Conservation (phyloP, 2,888 invertebrate genomes). For the Stenchaetothrips biformis region DNA sequence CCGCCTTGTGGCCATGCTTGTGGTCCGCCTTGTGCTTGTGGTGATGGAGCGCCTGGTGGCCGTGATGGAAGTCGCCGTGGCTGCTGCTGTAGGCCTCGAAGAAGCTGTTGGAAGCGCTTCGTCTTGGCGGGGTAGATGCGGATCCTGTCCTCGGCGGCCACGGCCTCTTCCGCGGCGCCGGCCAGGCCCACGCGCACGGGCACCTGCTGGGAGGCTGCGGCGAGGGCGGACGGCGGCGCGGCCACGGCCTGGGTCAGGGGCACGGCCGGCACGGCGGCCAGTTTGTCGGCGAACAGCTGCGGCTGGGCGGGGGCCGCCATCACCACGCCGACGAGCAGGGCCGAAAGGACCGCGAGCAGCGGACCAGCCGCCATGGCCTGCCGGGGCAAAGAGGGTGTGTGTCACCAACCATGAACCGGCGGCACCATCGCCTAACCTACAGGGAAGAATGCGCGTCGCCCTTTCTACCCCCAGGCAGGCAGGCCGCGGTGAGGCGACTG, state of each 20-base stretch:
- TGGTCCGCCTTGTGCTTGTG: slow-evolving; percentile 44
- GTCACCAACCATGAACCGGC: background rate
- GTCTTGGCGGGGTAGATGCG: slow-evolving; percentile 3
- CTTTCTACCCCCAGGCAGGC: no score
- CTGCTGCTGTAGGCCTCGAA: slow-evolving; percentile 41
- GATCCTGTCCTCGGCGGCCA: slow-evolving; percentile 3
- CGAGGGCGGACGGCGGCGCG: background rate
- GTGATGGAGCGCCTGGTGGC: slow-evolving; percentile 38
- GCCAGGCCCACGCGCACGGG: background rate
- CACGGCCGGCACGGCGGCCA: background rate
- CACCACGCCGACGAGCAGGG: background rate
- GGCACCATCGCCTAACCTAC: background rate
- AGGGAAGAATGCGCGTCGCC: background rate
- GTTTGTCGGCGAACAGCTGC: background rate
- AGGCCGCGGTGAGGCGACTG: background rate
- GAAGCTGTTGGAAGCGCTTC: slow-evolving; percentile 11
- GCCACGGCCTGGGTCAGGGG: background rate
- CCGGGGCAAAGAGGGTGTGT: background rate
- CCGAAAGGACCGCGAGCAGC: background rate
- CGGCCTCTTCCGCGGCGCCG: background rate
- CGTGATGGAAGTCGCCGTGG: slow-evolving; percentile 37
- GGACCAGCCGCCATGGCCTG: background rate
- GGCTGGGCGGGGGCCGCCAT: background rate
- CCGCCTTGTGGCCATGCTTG: slow-evolving; percentile 51
- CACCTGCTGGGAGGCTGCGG: background rate